phyloP scores from a whole-genome alignment of 2,888 invertebrate species.

The Stenchaetothrips biformis region DNA sequence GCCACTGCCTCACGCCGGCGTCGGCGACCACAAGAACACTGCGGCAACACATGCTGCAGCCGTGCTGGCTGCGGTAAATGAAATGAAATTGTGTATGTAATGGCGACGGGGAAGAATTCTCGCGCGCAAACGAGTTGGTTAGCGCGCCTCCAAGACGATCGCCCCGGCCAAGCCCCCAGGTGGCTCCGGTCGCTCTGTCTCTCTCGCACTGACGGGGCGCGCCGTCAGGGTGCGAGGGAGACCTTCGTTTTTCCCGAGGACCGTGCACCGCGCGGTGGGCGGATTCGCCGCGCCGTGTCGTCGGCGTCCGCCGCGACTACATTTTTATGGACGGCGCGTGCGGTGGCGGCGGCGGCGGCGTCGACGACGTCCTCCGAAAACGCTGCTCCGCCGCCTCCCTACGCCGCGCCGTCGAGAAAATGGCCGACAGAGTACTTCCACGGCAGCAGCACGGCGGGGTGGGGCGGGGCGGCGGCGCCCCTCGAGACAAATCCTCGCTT shows the following conservation, averaged over 20 bases:
- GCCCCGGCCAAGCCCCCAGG: no score
- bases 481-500: slow-evolving; percentile 19
- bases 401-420: background rate
- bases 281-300: background rate
- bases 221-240: background rate
- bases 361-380: background rate
- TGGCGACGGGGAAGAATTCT: background rate
- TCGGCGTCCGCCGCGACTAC: background rate
- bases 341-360: background rate
- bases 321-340: background rate
- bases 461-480: background rate
- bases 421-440: background rate
- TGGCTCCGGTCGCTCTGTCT: no score
- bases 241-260: background rate
- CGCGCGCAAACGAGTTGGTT: no score
- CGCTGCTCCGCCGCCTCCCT: background rate
- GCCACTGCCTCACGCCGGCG: no score
- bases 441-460: background rate
- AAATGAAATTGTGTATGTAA: slow-evolving; percentile 8
- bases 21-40: no score
- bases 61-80: background rate
- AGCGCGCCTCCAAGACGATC: no score
- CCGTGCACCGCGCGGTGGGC: background rate
- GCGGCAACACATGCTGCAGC: no score
- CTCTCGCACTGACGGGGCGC: no score